Conservation (phyloP, 2,888 invertebrate genomes). For the Pheosia gnoma region DNA sequence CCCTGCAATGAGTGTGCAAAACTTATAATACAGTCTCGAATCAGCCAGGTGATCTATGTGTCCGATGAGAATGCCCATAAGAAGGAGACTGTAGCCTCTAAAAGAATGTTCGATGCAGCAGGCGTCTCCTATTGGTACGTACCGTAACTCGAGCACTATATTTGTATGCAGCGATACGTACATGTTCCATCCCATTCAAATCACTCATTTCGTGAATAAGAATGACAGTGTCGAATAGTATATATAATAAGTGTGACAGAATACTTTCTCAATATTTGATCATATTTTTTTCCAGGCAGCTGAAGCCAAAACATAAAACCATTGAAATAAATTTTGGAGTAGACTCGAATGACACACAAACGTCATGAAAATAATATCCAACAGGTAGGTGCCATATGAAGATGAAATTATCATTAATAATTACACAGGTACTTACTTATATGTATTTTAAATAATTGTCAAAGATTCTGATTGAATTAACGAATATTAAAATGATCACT, state of each 20-base stretch:
- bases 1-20: constrained; percentile 99
- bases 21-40: constrained; percentile 96
- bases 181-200: no score
- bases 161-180: no score
- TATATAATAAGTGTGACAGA: no score
- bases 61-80: constrained; percentile 92
- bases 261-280: no score
- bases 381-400: neutral
- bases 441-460: no score
- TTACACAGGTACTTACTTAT: no score
- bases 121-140: constrained; percentile 87
- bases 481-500: no score
- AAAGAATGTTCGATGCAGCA: constrained; percentile 91
- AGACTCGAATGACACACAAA: constrained; percentile 75
- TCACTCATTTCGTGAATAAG: no score
- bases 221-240: no score
- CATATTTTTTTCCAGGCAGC: constrained; percentile 80
- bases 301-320: constrained; percentile 83
- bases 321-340: constrained; percentile 89
- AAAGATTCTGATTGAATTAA: no score
- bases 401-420: no score
- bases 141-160: no score
- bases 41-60: constrained; percentile 90
- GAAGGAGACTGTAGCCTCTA: constrained; percentile 88
- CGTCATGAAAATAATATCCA: neutral